A percentile compares a stretch with the other conserved stretches of the same genome.
Evolutionary conservation across 2,888 invertebrate genomes (phyloP).

Genomic region (Tortrix viridana): DNA sequence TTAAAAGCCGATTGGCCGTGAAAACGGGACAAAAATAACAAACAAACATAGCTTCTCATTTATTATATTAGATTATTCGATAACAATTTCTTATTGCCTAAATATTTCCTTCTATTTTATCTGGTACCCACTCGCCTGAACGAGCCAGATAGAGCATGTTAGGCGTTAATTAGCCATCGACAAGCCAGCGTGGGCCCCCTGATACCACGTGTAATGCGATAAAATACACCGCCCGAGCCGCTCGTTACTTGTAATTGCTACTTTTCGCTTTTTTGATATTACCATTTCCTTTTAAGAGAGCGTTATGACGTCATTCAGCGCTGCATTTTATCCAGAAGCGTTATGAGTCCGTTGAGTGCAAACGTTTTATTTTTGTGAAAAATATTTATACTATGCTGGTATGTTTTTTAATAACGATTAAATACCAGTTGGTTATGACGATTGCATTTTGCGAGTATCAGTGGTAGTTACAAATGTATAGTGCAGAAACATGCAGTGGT

Average conservation of each 20-base stretch:
- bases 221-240: constrained; percentile 67
- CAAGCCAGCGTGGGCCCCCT: constrained; percentile 57
- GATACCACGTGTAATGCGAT: constrained; percentile 78
- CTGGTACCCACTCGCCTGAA: constrained; percentile 34
- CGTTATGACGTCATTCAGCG: constrained; percentile 37
- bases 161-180: constrained; percentile 70
- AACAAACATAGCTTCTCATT: constrained; percentile 5
- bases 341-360: neutral
- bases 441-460: no score
- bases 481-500: no score
- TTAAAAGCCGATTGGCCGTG: no score
- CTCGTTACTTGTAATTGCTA: constrained; percentile 75
- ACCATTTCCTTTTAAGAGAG: constrained; percentile 35
- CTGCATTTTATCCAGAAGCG: constrained; percentile 32
- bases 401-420: neutral
- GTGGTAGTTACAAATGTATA: no score
- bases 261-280: constrained; percentile 48
- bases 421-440: no score
- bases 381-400: neutral
- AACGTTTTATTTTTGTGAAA: no score
- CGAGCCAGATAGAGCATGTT: constrained; percentile 43
- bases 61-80: no score
- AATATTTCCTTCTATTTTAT: constrained; percentile 31
- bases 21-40: neutral
- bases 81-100: neutral